A percentile compares a stretch with the other conserved stretches of the same genome.
Conservation (phyloP, 2,888 invertebrate genomes). For the Agrotis segetum region DNA sequence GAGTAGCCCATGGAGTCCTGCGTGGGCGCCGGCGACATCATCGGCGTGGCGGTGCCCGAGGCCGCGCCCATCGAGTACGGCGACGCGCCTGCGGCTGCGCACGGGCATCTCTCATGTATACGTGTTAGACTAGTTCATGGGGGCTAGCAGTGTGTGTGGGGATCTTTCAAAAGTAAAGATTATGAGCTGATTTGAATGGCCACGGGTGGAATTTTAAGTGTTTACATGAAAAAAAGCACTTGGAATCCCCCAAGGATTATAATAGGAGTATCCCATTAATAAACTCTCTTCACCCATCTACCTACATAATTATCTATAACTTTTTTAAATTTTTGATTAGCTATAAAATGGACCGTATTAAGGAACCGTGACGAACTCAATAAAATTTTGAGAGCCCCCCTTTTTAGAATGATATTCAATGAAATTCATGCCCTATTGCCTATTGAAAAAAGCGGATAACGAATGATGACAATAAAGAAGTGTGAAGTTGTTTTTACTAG, state of each 20-base stretch:
- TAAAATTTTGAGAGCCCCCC: constrained; percentile 1
- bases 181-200: not conserved
- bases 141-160: constrained; percentile 39
- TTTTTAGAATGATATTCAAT: constrained; percentile 5
- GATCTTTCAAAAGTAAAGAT: constrained; percentile 35
- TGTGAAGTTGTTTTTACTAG: not conserved
- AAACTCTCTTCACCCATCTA: too few species aligned
- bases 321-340: too few species aligned
- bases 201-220: too few species aligned
- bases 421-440: not conserved
- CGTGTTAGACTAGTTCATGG: constrained; percentile 41
- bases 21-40: constrained; percentile 98
- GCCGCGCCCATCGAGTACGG: constrained; percentile 97
- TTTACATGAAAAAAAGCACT: too few species aligned
- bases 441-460: not conserved
- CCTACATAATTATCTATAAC: too few species aligned
- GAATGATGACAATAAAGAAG: not conserved
- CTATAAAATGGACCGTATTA: not conserved
- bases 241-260: too few species aligned
- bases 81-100: constrained; percentile 93
- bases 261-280: too few species aligned
- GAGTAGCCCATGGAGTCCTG: constrained; percentile 98
- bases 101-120: constrained; percentile 61
- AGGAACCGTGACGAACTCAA: too few species aligned
- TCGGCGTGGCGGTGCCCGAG: constrained; percentile 97